A percentile compares a stretch with the other conserved stretches of the same genome.
These are phyloP conservation scores for Nephrotoma flavescens DNA, from an alignment of 2,888 invertebrate species.

Conservation along the genomic window DNA sequence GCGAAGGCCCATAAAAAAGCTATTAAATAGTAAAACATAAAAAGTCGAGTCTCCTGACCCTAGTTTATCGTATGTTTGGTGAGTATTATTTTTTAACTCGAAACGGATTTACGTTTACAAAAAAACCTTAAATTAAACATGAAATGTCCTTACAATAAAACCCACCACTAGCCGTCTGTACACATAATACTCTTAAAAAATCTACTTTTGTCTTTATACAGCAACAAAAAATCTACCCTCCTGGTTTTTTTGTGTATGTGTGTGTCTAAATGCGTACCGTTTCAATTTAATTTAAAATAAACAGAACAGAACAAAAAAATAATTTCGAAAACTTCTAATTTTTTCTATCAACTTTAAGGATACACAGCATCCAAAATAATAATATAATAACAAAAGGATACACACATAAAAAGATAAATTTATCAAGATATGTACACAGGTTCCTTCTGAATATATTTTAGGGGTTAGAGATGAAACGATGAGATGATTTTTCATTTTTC, in stretches of 20 bases:
- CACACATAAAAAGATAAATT: background rate
- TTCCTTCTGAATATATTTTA: background rate
- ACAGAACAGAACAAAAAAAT: background rate
- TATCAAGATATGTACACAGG: background rate
- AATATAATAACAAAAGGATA: background rate
- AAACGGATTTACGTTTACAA: background rate
- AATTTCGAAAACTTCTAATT: background rate
- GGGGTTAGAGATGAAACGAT: background rate
- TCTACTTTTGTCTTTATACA: too few relatives aligned
- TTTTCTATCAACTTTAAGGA: background rate
- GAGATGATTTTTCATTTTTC: background rate
- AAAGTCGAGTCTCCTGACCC: background rate
- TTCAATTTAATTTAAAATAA: background rate
- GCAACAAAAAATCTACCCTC: background rate
- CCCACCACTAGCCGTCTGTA: too few relatives aligned
- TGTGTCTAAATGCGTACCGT: background rate
- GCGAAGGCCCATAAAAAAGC: background rate
- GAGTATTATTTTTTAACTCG: background rate
- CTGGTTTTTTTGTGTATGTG: background rate
- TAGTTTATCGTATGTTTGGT: background rate
- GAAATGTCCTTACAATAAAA: too few relatives aligned
- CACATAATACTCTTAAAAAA: too few relatives aligned
- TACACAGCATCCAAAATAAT: background rate
- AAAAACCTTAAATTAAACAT: background rate
- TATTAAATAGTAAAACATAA: background rate